A percentile compares a stretch with the other conserved stretches of the same genome.
Conservation (phyloP, 2,797 vertebrate genomes). For the Crocodylus rhombifer region DNA sequence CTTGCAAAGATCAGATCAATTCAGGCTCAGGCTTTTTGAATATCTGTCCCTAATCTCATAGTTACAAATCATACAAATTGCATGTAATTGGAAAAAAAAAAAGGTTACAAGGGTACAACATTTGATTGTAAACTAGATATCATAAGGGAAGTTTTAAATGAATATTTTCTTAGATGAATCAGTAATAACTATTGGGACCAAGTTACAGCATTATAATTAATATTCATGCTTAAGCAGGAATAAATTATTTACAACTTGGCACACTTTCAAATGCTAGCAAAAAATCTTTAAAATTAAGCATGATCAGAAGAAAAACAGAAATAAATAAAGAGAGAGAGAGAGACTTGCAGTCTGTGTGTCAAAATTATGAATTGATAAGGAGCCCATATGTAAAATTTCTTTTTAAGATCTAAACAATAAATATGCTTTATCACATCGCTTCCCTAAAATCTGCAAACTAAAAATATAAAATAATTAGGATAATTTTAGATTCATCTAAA, state of each 20-base stretch:
- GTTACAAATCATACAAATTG: background rate
- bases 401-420: background rate
- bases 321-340: background rate
- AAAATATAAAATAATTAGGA: background rate
- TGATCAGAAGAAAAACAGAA: background rate
- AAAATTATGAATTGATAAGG: background rate
- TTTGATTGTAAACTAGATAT: constrained; percentile 22
- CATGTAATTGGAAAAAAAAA: background rate
- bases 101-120: background rate
- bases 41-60: no score
- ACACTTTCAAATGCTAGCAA: constrained; percentile 1
- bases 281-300: background rate
- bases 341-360: background rate
- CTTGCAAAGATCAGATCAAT: no score
- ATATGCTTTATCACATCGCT: background rate
- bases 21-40: no score
- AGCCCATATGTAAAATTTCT: background rate
- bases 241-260: constrained; percentile 14
- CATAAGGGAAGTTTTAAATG: constrained; percentile 36
- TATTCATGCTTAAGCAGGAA: constrained; percentile 28
- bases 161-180: constrained; percentile 45
- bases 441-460: background rate
- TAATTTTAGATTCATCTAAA: background rate
- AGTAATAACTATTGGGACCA: background rate
- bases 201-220: constrained; percentile 34